Evolutionary conservation across 2,888 invertebrate genomes (phyloP).

Genomic region (Altica lythri): DNA sequence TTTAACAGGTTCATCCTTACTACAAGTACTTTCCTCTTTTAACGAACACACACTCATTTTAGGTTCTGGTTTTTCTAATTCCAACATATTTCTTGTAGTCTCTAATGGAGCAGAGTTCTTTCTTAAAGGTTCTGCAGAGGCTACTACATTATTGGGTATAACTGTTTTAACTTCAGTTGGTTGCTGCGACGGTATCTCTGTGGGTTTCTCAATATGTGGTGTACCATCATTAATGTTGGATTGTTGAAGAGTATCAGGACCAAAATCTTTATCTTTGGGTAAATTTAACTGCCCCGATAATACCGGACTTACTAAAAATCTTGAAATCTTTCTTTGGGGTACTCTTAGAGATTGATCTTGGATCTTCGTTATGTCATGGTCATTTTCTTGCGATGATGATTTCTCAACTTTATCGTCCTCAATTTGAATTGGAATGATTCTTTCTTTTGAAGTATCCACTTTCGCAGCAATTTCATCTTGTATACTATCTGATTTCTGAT

Average conservation of each 20-base stretch:
- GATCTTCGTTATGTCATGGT: no score
- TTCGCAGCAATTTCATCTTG: slow-evolving; percentile 10
- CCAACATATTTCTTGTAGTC: slow-evolving; percentile 34
- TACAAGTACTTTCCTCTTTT: slow-evolving; percentile 43
- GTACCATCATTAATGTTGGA: slow-evolving; percentile 34
- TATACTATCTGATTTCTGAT: slow-evolving; percentile 26
- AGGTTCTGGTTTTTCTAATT: slow-evolving; percentile 45
- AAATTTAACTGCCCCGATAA: slow-evolving; percentile 62
- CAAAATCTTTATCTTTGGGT: slow-evolving; percentile 53
- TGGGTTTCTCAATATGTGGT: slow-evolving; percentile 24
- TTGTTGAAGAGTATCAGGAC: slow-evolving; percentile 25
- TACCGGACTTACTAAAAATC: slow-evolving; percentile 83
- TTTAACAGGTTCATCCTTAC: slow-evolving; percentile 47
- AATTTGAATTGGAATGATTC: slow-evolving; percentile 30
- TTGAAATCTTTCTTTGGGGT: slow-evolving; percentile 73
- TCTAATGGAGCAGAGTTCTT: slow-evolving; percentile 49
- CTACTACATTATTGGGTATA: slow-evolving; percentile 20
- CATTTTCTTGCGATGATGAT: slow-evolving; percentile 37
- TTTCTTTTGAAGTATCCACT: slow-evolving; percentile 27
- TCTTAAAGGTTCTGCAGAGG: slow-evolving; percentile 37
- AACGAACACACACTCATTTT: slow-evolving; percentile 46
- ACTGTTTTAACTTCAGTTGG: slow-evolving; percentile 23
- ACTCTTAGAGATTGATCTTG: slow-evolving; percentile 49
- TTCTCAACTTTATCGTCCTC: slow-evolving; percentile 35
- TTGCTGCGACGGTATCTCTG: slow-evolving; percentile 22